Evolutionary conservation across 2,888 invertebrate species (phyloP).

Genomic region (Cerceris rybyensis): DNA sequence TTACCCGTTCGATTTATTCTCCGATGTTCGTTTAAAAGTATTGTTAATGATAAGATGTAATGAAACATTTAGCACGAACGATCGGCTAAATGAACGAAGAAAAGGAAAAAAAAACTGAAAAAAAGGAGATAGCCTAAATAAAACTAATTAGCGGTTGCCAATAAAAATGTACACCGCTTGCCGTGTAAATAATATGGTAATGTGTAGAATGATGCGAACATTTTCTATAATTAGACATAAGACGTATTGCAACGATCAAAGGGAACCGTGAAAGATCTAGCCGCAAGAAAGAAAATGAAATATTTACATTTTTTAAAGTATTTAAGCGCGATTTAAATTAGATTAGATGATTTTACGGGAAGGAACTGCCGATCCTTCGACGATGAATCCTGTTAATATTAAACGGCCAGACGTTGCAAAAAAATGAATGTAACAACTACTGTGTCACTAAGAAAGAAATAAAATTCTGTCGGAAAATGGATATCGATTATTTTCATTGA

Average conservation of each 20-base stretch:
- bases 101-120: slow-evolving; percentile 18
- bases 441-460: slow-evolving; percentile 46
- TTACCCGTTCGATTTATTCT: slow-evolving; percentile 18
- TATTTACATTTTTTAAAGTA: slow-evolving; percentile 58
- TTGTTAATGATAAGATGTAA: slow-evolving; percentile 61
- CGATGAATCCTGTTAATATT: slow-evolving; percentile 15
- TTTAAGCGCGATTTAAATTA: slow-evolving; percentile 52
- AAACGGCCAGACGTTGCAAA: slow-evolving; percentile 21
- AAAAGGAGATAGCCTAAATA: slow-evolving; percentile 45
- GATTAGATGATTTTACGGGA: slow-evolving; percentile 42
- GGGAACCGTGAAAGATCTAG: slow-evolving; percentile 51
- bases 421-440: slow-evolving; percentile 56
- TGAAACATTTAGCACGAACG: slow-evolving; percentile 32
- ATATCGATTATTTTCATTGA: neutral
- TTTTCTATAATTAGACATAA: slow-evolving; percentile 71
- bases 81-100: slow-evolving; percentile 11
- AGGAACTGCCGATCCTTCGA: slow-evolving; percentile 27
- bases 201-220: slow-evolving; percentile 61
- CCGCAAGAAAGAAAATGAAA: slow-evolving; percentile 26
- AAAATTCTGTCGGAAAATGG: slow-evolving; percentile 41
- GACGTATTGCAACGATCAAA: slow-evolving; percentile 71
- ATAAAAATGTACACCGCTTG: slow-evolving; percentile 42
- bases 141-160: slow-evolving; percentile 52
- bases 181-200: slow-evolving; percentile 61
- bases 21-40: slow-evolving; percentile 50